Evolutionary conservation across 1,140 invertebrate species (phyloP).

Genomic region (Melipona quadrifasciata): DNA sequence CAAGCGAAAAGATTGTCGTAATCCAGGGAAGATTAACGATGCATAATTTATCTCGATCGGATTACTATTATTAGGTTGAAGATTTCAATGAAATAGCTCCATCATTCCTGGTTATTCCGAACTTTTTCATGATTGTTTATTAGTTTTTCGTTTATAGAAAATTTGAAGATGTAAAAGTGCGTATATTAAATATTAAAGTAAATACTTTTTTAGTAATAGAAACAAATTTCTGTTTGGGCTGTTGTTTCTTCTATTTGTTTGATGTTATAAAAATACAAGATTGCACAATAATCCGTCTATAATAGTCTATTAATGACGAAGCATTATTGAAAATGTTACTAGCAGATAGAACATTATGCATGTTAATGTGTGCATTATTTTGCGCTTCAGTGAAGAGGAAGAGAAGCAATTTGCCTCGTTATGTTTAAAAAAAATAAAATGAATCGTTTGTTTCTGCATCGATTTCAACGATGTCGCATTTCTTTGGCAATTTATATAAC

Average conservation of each 20-base stretch:
- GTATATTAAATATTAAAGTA: too few species aligned
- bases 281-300: too few species aligned
- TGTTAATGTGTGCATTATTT: not conserved
- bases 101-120: not conserved
- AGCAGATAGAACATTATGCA: not conserved
- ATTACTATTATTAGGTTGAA: not conserved
- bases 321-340: not conserved
- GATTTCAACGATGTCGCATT: not conserved
- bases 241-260: too few species aligned
- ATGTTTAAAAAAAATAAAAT: not conserved
- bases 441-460: not conserved
- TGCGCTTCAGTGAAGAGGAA: not conserved
- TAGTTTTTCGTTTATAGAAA: too few species aligned
- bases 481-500: not conserved
- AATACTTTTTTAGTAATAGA: too few species aligned
- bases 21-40: not conserved
- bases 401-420: not conserved
- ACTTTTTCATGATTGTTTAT: not conserved
- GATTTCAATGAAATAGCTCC: not conserved
- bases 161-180: too few species aligned
- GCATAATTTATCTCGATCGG: not conserved
- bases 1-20: not conserved
- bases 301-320: not conserved
- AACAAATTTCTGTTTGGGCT: too few species aligned
- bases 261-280: too few species aligned